Evolutionary conservation across 2,113 vertebrate species (phyloP), one percentile per base, ranked within the genome.

Genomic region (Ochotona princeps): DNA sequence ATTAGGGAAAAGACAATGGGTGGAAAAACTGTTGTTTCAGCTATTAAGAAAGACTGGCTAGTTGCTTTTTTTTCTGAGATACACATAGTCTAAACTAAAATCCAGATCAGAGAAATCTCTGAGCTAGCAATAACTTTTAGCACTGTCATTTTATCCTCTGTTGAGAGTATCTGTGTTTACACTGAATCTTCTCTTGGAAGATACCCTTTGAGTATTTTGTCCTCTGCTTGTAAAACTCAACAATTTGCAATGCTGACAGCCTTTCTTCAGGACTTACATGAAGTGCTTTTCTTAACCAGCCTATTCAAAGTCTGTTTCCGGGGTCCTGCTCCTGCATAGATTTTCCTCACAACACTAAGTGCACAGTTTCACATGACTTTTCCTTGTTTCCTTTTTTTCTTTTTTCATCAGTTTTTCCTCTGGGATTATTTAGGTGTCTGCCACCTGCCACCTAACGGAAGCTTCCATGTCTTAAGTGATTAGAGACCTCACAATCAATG

Each of bases 381-480:
- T 80, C 70, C 30, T 26, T 66, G 3, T 83, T 83, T 92, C 38
- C 38, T 44, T 44, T 44, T 44, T 44, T 44, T 44, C 6, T 44
- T 44, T 44, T 44, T 6, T 66, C 38, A 44, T n/a, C 28, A 83
- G 0, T 51, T 44, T 21, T 73, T 61, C 8, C 47, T 75, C 54
- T 83, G 17, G 28, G 79, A 72, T 91, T 51, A 73, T 63, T 80
- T 63, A 89, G 2, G 7, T 83, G 1, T 78, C 70, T 57, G 14
- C 30, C 10, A 60, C 10, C 4, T 81, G 5, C 57, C 12, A 84
- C 14, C 9, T n/a, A 44, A 44, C 47, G 2, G 8, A 87, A 18
- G 2, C n/a, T 79, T 89, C 7, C 83, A 8, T 18, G 44, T 83
- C 15, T 76, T 54, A 87, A 90, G 8, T 70, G 49, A 87, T 90